Base-by-base conservation (phyloP, 2,888 invertebrate genomes). In the Melinaea menophilus region DNA sequence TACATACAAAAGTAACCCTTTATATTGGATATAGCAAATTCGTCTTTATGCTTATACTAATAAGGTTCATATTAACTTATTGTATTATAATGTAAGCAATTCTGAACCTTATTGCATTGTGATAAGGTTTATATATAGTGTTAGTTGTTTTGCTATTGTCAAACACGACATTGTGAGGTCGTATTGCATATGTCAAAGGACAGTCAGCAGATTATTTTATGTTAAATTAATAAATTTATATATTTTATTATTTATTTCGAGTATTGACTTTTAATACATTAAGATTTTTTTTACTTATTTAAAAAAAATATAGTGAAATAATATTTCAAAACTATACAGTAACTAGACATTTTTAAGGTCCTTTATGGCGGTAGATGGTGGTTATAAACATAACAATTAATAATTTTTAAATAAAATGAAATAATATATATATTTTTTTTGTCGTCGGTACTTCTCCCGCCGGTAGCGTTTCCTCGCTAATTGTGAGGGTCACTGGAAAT, bases 401-500 rank as follows among this genome's bases (percentile, higher is more conserved):
- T 22, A 22, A 22, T 1, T 22, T 1, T 22, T 22, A 1, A 22
- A 22, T 22, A 47, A 33, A 11, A 48, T 46, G 54, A 48, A 35
- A 7, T 51, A 48, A 65, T 54, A 62, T 47, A 51, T 13, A 47
- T 51, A 35, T 56, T 47, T 37, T 48, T 71, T 74, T 22, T 86
- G 79, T 72, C 46, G 67, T 64, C 79, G 9, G 64, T 85, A 78
- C 80, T 56, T 85, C 81, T 83, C 78, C 80, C 79, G 73, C 81
- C 80, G 79, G 79, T 75, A 79, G 77, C 71, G 70, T 76, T 75
- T 80, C 82, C 75, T 76, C 66, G 72, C 62, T 55, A 60, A 65
- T 67, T 64, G 71, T 71, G 69, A 74, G 74, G 22, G 75, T 70
- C 73, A 72, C 73, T 69, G 77, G 75, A 75, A 75, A 73, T 68